Evolutionary conservation across 2,797 vertebrate genomes (phyloP).

Genomic region (Pangasius mekongensis): DNA sequence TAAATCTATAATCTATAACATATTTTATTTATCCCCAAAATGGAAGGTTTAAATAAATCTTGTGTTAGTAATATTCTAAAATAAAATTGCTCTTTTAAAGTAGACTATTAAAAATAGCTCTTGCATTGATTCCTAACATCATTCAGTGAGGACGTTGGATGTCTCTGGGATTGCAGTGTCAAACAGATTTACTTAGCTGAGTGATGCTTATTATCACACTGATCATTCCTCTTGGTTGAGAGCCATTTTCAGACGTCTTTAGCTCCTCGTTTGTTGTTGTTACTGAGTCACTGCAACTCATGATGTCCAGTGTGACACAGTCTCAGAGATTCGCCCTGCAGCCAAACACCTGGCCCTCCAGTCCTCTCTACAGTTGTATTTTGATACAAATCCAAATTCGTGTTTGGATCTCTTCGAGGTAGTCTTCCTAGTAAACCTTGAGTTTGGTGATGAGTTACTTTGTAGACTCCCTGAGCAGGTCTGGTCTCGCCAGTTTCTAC

Average conservation of each 20-base stretch:
- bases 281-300: constrained; percentile 3
- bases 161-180: neutral
- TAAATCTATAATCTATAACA: no score
- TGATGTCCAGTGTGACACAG: constrained; percentile 22
- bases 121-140: neutral
- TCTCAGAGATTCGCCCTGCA: constrained; percentile 12
- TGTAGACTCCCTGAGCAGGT: neutral
- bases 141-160: neutral
- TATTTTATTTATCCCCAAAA: neutral
- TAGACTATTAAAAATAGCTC: neutral
- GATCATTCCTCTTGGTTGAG: neutral
- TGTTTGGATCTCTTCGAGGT: constrained; percentile 14
- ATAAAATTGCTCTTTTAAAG: neutral
- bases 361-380: neutral
- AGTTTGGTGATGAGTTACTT: neutral
- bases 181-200: neutral
- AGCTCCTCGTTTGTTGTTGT: constrained; percentile 4
- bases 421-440: neutral
- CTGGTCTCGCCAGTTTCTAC: constrained; percentile 18
- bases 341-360: constrained; percentile 32
- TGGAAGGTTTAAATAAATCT: neutral
- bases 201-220: neutral
- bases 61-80: neutral
- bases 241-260: neutral
- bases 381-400: constrained; percentile 12